Percentiles rank a stretch among this genome's conserved stretches.
phyloP scores from a whole-genome alignment of 2,113 vertebrate genomes.

The Corvus cornix region DNA sequence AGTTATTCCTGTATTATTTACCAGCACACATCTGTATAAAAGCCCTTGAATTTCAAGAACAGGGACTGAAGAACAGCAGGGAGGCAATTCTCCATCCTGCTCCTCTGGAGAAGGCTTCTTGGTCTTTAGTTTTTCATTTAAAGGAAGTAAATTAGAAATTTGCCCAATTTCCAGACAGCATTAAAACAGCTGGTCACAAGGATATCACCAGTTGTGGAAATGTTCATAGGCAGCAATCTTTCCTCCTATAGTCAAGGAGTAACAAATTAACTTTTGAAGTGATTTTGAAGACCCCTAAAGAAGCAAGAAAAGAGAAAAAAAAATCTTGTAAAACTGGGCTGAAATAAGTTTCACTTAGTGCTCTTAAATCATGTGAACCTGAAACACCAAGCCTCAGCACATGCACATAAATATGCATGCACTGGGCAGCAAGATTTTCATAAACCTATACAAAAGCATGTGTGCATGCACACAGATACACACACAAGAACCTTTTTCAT shows the following conservation, averaged over 20 bases:
- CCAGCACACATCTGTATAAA: neutral
- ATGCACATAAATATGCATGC: rapidly evolving
- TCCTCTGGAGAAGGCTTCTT: neutral
- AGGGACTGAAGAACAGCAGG: neutral
- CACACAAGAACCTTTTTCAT: neutral
- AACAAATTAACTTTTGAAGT: neutral
- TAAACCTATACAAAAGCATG: rapidly evolving
- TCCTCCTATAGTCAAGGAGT: neutral
- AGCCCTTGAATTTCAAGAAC: neutral
- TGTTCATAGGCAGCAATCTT: neutral
- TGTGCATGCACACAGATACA: rapidly evolving
- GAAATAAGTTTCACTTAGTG: neutral
- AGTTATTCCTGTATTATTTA: neutral
- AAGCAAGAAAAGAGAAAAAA: neutral
- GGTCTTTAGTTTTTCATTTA: neutral
- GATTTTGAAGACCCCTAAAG: neutral
- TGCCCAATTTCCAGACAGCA: neutral
- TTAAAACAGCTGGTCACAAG: neutral
- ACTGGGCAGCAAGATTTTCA: neutral
- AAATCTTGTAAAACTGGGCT: neutral
- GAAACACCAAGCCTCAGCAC: neutral
- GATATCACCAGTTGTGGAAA: neutral
- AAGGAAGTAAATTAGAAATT: neutral
- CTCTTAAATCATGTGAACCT: neutral
- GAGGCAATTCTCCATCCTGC: neutral